Evolutionary conservation across 2,888 invertebrate genomes (phyloP).

Genomic region (Chrysopilus asiliformis): DNA sequence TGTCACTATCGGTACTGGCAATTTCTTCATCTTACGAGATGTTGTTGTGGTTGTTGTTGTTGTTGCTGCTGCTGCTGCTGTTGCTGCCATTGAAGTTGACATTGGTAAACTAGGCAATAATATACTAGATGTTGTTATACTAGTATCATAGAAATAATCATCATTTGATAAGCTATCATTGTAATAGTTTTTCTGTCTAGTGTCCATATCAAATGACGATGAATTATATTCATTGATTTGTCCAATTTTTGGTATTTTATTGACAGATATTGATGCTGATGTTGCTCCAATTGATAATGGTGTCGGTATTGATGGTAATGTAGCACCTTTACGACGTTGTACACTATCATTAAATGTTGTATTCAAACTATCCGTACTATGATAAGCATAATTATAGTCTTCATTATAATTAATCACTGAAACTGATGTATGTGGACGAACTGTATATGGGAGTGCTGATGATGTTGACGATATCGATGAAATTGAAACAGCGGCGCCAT

Average conservation of each 20-base stretch:
- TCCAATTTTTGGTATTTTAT: constrained; percentile 2
- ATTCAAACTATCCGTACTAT: constrained; percentile 47
- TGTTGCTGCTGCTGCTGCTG: constrained; percentile 1
- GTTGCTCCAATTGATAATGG: too few relatives aligned
- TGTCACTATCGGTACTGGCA: constrained; percentile 23
- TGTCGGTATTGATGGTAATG: constrained; percentile 10
- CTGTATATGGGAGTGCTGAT: constrained; percentile 22
- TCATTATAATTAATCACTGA: constrained; percentile 43
- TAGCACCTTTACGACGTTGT: constrained; percentile 13
- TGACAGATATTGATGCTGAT: constrained; percentile 1
- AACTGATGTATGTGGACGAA: constrained; percentile 27
- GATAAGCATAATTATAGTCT: constrained; percentile 57
- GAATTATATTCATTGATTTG: constrained; percentile 5
- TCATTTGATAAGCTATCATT: background rate
- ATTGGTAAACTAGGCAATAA: too few relatives aligned
- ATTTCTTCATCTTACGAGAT: constrained; percentile 19
- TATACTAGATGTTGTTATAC: constrained; percentile 1
- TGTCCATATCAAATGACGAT: constrained; percentile 7
- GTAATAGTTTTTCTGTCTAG: background rate
- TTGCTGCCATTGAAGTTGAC: background rate
- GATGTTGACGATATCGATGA: constrained; percentile 10
- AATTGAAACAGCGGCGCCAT: background rate
- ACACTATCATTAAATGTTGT: constrained; percentile 6
- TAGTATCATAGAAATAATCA: background rate
- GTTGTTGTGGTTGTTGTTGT: too few relatives aligned